Evolutionary conservation across 2,113 vertebrate genomes (phyloP).

Genomic region (Heterocephalus glaber): DNA sequence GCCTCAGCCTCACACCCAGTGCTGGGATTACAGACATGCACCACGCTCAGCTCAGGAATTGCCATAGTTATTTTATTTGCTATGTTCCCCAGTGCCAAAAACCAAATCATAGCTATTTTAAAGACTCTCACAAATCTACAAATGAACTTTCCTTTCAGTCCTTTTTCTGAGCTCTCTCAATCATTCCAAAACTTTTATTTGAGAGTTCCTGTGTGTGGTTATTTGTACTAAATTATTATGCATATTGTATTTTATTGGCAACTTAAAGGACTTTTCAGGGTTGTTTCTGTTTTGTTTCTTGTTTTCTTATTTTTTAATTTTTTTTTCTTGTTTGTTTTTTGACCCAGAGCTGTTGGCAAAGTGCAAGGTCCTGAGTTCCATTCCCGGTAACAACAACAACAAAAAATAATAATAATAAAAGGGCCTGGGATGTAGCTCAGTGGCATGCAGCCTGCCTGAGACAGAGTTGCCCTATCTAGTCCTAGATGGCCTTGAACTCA

Average conservation of each 20-base stretch:
- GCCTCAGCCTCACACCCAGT: background rate
- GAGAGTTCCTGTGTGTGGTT: background rate
- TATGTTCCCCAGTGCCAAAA: too few species aligned
- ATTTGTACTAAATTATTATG: background rate
- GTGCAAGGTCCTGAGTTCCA: too few species aligned
- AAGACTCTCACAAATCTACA: background rate
- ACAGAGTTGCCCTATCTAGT: background rate
- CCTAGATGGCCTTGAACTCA: too few species aligned
- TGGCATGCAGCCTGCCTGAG: background rate
- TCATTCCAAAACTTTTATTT: background rate
- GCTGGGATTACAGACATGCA: background rate
- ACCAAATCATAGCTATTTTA: background rate
- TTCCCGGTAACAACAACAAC: too few species aligned
- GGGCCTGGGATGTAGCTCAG: too few species aligned
- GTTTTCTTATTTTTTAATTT: too few species aligned
- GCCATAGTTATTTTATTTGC: background rate
- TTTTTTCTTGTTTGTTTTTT: background rate
- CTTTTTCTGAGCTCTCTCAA: background rate
- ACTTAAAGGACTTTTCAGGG: background rate
- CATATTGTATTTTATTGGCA: background rate
- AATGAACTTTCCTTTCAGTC: background rate
- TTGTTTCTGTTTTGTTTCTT: background rate
- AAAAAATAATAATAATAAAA: too few species aligned
- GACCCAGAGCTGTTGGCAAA: background rate
- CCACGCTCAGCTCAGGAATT: background rate